Percentiles rank a stretch among this genome's conserved stretches.
phyloP scores from a whole-genome alignment of 2,113 vertebrate genomes.

The Etia nguti region DNA sequence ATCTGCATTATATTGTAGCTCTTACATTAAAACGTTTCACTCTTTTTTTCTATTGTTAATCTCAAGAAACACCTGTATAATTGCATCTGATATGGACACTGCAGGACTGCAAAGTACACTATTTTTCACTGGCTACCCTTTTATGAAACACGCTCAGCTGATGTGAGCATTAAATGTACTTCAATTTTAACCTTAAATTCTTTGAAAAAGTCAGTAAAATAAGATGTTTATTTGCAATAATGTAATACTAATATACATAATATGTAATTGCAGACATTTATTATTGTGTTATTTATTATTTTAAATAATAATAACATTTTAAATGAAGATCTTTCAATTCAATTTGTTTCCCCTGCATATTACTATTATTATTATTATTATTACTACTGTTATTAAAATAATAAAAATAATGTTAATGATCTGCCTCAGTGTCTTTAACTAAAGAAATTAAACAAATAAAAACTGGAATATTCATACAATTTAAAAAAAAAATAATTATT shows the following conservation, averaged over 20 bases:
- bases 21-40: neutral
- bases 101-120: neutral
- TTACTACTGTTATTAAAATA: neutral
- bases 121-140: neutral
- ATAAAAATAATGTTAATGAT: neutral
- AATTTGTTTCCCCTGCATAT: neutral
- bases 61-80: neutral
- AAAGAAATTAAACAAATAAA: neutral
- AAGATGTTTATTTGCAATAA: neutral
- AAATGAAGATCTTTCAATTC: neutral
- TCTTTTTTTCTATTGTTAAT: neutral
- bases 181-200: neutral
- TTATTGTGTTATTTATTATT: neutral
- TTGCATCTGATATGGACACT: neutral
- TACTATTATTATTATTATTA: neutral
- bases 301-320: neutral
- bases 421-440: neutral
- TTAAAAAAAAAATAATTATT: accelerated
- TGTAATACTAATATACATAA: neutral
- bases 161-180: neutral
- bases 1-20: neutral
- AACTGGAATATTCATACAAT: neutral
- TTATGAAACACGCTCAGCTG: neutral
- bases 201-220: neutral
- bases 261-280: neutral